Evolutionary conservation across 2,113 vertebrate species (phyloP).

Genomic region (Ardeotis arabs): DNA sequence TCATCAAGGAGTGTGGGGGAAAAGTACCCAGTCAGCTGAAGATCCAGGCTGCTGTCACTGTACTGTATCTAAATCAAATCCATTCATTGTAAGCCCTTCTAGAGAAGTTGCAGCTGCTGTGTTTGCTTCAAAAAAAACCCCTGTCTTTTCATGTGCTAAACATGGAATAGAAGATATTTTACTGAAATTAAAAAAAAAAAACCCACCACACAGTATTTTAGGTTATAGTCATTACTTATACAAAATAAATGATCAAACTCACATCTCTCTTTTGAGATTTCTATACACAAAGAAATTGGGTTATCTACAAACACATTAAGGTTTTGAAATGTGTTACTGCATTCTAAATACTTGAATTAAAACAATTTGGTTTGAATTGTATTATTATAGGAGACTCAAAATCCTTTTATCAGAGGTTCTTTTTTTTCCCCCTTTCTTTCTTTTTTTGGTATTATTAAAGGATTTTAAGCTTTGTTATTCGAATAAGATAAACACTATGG

Average conservation of each 20-base stretch:
- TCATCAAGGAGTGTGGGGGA: neutral
- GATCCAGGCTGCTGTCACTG: neutral
- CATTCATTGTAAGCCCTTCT: neutral
- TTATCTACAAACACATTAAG: constrained; percentile 60
- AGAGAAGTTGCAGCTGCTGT: neutral
- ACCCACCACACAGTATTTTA: neutral
- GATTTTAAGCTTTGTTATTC: constrained; percentile 48
- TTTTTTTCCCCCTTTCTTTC: fast-evolving
- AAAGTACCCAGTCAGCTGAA: neutral
- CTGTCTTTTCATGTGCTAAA: constrained; percentile 11
- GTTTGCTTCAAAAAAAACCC: neutral
- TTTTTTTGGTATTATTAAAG: constrained; percentile 31
- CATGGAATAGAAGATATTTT: constrained; percentile 9
- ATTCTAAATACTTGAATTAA: constrained; percentile 70
- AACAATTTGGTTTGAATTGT: constrained; percentile 66
- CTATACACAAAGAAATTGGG: constrained; percentile 63
- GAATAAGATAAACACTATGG: constrained; percentile 36
- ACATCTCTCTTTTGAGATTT: constrained; percentile 64
- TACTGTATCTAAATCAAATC: neutral
- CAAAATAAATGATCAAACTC: constrained; percentile 61
- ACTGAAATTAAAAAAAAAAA: neutral
- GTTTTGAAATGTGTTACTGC: constrained; percentile 62
- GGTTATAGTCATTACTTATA: constrained; percentile 49
- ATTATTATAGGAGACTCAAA: constrained; percentile 43
- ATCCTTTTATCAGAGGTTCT: constrained; percentile 40